These are phyloP conservation scores for Brachionus koreanus DNA, from an alignment of 1,140 invertebrate genomes.

Conservation along the genomic window DNA sequence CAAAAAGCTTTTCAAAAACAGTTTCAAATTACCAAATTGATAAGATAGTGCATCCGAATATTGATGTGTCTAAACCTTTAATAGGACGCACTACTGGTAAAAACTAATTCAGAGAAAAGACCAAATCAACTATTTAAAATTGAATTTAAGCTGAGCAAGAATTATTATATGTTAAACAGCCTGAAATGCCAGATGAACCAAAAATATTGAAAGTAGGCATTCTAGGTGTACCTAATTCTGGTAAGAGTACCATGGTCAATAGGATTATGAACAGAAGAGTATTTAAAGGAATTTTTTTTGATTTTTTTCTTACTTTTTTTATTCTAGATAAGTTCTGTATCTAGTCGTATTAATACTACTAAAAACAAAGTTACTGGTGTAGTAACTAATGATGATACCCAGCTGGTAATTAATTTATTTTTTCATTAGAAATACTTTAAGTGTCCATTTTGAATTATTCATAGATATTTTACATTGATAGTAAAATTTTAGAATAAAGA, in stretches of 20 bases:
- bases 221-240: slow-evolving; percentile 82
- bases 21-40: background rate
- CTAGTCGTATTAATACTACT: slow-evolving; percentile 85
- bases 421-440: background rate
- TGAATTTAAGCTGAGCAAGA: slow-evolving; percentile 33
- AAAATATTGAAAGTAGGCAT: slow-evolving; percentile 74
- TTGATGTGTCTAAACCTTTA: background rate
- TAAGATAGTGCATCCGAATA: background rate
- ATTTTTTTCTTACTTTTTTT: background rate
- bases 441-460: background rate
- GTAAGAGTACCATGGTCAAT: slow-evolving; percentile 91
- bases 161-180: slow-evolving; percentile 44
- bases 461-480: too few relatives aligned
- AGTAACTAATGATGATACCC: slow-evolving; percentile 68
- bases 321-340: slow-evolving; percentile 71
- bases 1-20: background rate
- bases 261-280: slow-evolving; percentile 73
- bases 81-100: slow-evolving; percentile 26
- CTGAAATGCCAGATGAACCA: slow-evolving; percentile 54
- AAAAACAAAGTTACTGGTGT: slow-evolving; percentile 69
- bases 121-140: background rate
- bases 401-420: slow-evolving; percentile 65
- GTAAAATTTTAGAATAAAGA: too few relatives aligned
- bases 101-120: background rate
- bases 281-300: slow-evolving; percentile 48